Percentiles rank a stretch among this genome's conserved stretches.
Conservation (phyloP, 2,797 vertebrate genomes). For the Falco naumanni region DNA sequence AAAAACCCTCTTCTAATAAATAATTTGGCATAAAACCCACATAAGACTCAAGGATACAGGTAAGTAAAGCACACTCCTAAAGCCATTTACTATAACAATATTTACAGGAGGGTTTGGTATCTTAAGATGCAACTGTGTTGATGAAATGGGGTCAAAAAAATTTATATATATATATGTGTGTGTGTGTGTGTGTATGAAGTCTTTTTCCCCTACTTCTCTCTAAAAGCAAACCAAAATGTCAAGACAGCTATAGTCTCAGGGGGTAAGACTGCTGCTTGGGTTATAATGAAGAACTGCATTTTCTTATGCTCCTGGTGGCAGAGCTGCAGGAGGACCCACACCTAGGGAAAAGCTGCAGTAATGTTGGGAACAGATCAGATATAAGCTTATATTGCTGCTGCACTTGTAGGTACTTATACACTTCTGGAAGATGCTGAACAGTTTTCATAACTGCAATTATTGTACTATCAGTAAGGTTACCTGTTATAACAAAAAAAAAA, state of each 20-base stretch:
- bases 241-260: neutral
- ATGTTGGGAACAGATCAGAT: neutral
- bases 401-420: neutral
- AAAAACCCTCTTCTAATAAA: neutral
- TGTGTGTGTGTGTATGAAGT: too few relatives aligned
- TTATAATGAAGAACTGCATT: neutral
- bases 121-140: fast-evolving
- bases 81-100: neutral
- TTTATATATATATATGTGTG: too few relatives aligned
- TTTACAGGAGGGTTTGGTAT: neutral
- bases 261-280: neutral
- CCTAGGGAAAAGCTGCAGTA: neutral
- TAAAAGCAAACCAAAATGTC: neutral
- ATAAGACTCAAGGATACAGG: neutral
- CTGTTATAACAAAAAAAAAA: neutral
- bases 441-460: neutral
- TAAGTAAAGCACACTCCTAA: neutral
- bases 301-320: neutral
- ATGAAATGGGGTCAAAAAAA: neutral
- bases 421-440: neutral
- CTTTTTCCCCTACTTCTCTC: neutral
- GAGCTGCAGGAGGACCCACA: neutral
- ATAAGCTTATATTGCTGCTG: neutral
- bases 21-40: neutral
- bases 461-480: neutral